Evolutionary conservation across 2,113 vertebrate species (phyloP), one percentile per base, ranked within the genome.

Genomic region (Psophia crepitans): DNA sequence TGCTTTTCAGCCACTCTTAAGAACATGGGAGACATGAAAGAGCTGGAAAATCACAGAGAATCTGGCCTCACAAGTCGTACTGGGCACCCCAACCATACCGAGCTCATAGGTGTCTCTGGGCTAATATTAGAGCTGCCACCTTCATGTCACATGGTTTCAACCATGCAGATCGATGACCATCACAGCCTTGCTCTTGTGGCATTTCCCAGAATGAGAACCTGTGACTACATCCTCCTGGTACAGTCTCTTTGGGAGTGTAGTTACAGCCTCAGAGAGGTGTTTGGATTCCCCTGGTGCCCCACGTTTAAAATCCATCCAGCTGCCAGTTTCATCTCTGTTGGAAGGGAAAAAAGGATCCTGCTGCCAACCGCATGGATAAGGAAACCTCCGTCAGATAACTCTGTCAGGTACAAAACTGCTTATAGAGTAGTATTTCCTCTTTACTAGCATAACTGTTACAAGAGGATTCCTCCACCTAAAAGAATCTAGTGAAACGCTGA

Each of bases 391-490:
- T 51, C 74, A 82, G 51, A 51, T 58, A 43, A 20, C 46, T 44
- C 60, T 94, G 60, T 54, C 74, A 28, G 9, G 22, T 84, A 51
- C 27, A 8, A 56, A 85, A 35, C 28, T 2, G 2, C 81, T 87
- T 49, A 19, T 2, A 21, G 43, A 60, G 65, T 1, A 60, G 54
- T 4, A 44, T 66, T 90, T 82, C 73, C 76, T 23, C 71, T 83
- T 73, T 12, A 18, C 44, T 35, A 74, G 49, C 75, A 41, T 4
- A 73, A 68, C 53, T 13, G 3, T 73, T 88, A 79, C 75, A 73
- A 94, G 79, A 87, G 75, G 85, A 93, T 83, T 94, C 44, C 58
- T 80, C 63, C 65, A 16, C 75, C 90, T 83, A 61, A 39, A 77
- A 78, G 61, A 79, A 15, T 20, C 1, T 30, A 21, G 70, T 16